These are phyloP conservation scores for Lasioglossum marginatum DNA, from an alignment of 2,888 invertebrate species.

Conservation along the genomic window DNA sequence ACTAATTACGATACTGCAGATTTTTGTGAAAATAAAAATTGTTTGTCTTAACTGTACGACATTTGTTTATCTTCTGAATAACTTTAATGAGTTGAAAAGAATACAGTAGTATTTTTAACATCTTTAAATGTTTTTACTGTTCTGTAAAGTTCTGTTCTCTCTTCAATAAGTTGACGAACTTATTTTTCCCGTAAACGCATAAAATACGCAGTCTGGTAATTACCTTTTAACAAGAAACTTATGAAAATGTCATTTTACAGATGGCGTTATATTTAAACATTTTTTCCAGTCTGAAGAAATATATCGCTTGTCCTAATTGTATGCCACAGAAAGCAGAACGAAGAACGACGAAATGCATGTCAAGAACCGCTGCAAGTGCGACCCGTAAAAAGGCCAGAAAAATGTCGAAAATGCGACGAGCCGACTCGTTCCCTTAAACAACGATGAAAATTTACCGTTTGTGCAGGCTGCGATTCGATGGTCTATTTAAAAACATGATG, in stretches of 20 bases:
- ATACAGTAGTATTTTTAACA: not conserved
- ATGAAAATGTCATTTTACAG: not conserved
- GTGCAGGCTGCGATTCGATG: not conserved
- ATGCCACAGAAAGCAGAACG: not conserved
- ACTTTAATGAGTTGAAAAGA: not conserved
- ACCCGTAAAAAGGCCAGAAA: not conserved
- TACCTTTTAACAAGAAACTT: not conserved
- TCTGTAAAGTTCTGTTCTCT: too few relatives aligned
- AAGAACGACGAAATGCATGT: conserved; percentile 16
- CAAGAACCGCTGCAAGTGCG: conserved; percentile 11
- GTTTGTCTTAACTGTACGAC: not conserved
- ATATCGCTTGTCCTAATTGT: not conserved
- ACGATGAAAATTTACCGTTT: not conserved
- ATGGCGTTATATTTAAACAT: not conserved
- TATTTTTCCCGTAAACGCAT: not conserved
- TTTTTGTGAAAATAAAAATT: not conserved
- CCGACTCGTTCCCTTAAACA: not conserved
- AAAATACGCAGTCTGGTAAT: not conserved
- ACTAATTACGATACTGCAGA: too few relatives aligned
- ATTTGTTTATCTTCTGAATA: not conserved
- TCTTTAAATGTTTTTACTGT: not conserved
- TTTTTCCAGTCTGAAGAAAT: not conserved
- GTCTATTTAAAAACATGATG: not conserved
- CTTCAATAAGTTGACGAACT: not conserved
- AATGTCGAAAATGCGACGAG: not conserved